Percentiles rank a stretch among this genome's conserved stretches.
Evolutionary conservation across 2,888 invertebrate genomes (phyloP).

Genomic region (Mesopsocus fuscifrons): DNA sequence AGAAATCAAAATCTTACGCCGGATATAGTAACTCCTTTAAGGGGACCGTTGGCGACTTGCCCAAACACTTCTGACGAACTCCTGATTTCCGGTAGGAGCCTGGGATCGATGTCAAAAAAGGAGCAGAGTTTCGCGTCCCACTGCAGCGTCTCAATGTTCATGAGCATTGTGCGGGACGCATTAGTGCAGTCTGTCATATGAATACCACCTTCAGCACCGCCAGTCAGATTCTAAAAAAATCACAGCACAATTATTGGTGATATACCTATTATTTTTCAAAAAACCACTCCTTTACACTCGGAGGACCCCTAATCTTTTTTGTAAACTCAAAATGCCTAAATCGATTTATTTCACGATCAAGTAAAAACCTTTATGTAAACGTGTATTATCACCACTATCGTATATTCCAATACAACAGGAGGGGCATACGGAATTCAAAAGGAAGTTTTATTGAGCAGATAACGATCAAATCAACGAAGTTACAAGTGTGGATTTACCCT

Average conservation of each 20-base stretch:
- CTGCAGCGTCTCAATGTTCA: constrained; percentile 73
- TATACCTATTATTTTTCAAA: constrained; percentile 4
- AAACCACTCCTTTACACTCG: constrained; percentile 12
- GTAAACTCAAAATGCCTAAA: no score
- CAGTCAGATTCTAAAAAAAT: constrained; percentile 43
- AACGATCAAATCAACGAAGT: no score
- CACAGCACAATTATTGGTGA: no score
- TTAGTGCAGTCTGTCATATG: constrained; percentile 94
- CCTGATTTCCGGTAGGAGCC: constrained; percentile 71
- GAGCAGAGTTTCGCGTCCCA: constrained; percentile 77
- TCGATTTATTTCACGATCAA: no score
- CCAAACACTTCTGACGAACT: constrained; percentile 90
- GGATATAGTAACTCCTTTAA: constrained; percentile 67
- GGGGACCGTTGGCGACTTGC: constrained; percentile 46
- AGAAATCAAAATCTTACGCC: no score
- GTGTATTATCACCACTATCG: no score
- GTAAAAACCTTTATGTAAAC: no score
- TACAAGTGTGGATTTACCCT: no score
- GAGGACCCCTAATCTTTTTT: background rate
- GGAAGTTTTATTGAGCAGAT: no score
- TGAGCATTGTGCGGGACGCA: constrained; percentile 87
- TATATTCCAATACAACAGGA: no score
- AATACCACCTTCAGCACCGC: constrained; percentile 38
- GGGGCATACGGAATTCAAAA: no score
- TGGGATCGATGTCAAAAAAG: constrained; percentile 72